These are phyloP conservation scores for Chrysocyon brachyurus DNA, from an alignment of 2,797 vertebrate genomes.

Conservation along the genomic window DNA sequence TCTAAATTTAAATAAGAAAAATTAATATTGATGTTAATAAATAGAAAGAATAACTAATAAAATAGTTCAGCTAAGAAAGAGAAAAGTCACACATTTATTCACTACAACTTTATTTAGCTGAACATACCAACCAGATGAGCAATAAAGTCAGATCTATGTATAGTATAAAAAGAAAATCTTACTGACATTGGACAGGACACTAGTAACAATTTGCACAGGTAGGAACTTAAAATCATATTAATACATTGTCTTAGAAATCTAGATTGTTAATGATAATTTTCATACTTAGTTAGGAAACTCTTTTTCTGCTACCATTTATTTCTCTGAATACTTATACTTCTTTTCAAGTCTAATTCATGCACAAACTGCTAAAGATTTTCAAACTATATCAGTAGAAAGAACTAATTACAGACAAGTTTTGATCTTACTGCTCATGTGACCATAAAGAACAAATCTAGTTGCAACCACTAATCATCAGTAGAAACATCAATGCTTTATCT, in stretches of 20 bases:
- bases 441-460: slow-evolving; percentile 21
- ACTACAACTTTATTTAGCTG: slow-evolving; percentile 43
- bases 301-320: neutral
- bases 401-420: neutral
- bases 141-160: slow-evolving; percentile 50
- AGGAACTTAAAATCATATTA: slow-evolving; percentile 60
- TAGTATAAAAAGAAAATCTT: slow-evolving; percentile 50
- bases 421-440: neutral
- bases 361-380: slow-evolving; percentile 1
- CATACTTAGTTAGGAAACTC: neutral
- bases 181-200: neutral
- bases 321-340: slow-evolving; percentile 17
- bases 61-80: slow-evolving; percentile 51
- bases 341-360: slow-evolving; percentile 36
- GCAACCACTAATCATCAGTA: slow-evolving; percentile 37
- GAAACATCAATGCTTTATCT: slow-evolving; percentile 59
- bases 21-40: slow-evolving; percentile 56
- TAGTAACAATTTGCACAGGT: neutral
- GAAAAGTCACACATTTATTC: slow-evolving; percentile 62
- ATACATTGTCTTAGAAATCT: slow-evolving; percentile 11
- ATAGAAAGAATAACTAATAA: slow-evolving; percentile 48
- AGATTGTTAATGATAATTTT: neutral
- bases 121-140: neutral
- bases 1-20: slow-evolving; percentile 65
- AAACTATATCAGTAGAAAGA: neutral